Evolutionary conservation across 2,113 vertebrate genomes (phyloP).

Genomic region (Talpa occidentalis): DNA sequence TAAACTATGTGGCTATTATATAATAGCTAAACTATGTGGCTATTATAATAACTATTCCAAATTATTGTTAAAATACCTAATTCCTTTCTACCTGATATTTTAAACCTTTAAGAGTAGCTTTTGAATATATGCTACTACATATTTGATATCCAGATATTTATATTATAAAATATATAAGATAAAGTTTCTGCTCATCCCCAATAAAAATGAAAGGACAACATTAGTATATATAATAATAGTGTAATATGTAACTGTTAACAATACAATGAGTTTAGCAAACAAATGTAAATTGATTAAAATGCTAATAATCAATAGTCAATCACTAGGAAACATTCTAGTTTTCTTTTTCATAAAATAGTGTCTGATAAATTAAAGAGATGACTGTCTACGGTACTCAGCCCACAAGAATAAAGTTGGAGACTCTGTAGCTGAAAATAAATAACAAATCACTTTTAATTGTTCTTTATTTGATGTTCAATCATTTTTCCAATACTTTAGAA

Average conservation of each 20-base stretch:
- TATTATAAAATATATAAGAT: neutral
- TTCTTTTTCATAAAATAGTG: neutral
- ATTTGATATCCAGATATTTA: neutral
- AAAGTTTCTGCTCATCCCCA: neutral
- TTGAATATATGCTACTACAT: neutral
- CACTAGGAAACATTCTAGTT: neutral
- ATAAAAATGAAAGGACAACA: neutral
- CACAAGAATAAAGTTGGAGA: neutral
- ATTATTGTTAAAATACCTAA: neutral
- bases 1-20: conserved; percentile 1
- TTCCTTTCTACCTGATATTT: neutral
- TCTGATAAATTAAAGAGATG: neutral
- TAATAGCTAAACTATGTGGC: neutral
- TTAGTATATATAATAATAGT: neutral
- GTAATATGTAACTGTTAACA: neutral
- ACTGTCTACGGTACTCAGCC: accelerated
- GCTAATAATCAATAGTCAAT: neutral
- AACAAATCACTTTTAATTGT: neutral
- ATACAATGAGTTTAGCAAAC: neutral
- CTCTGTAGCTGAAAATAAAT: neutral
- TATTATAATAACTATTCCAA: conserved; percentile 50
- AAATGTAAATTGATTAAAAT: neutral
- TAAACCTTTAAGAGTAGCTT: neutral
- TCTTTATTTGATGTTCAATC: neutral
- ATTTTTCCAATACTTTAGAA: neutral